Percentiles rank a stretch among this genome's conserved stretches.
phyloP scores from a whole-genome alignment of 2,113 vertebrate genomes.

The Zosterops lateralis region DNA sequence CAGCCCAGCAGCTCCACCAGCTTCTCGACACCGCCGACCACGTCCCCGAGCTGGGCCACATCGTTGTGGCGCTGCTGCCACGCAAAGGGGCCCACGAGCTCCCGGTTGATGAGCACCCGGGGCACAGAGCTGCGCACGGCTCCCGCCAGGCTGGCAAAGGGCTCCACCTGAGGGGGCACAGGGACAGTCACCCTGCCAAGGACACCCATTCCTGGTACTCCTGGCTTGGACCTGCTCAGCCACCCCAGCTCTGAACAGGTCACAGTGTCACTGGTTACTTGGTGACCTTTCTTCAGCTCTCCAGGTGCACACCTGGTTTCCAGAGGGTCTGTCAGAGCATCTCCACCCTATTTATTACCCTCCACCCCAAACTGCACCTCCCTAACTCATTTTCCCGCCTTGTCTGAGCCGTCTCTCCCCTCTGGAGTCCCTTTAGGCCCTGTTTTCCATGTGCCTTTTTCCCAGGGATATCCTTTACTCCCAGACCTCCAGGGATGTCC shows the following conservation, averaged over 20 bases:
- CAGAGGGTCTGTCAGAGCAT: neutral
- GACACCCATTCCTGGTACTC: rapidly evolving
- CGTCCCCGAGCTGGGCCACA: conserved; percentile 83
- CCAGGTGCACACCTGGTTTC: neutral
- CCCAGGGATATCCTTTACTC: neutral
- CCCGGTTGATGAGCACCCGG: conserved; percentile 88
- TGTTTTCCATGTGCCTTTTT: neutral
- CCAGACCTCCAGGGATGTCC: conserved; percentile 91
- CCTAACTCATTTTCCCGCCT: neutral
- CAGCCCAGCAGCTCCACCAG: conserved; percentile 86
- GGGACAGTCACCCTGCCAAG: neutral
- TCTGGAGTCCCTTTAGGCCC: neutral
- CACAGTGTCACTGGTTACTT: neutral
- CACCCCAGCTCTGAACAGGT: neutral
- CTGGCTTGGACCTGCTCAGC: rapidly evolving
- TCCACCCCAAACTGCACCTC: neutral
- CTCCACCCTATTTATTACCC: neutral
- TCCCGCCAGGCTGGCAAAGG: conserved; percentile 88
- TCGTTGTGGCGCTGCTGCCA: conserved; percentile 70
- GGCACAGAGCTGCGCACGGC: conserved; percentile 78
- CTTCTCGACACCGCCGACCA: conserved; percentile 76
- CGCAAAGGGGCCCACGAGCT: conserved; percentile 84
- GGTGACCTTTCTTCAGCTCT: neutral
- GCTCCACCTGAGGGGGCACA: conserved; percentile 83
- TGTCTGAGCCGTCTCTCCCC: neutral